Evolutionary conservation across 2,797 vertebrate genomes (phyloP), one percentile per base, ranked within the genome.

Genomic region (Paramormyrops hopkinsi): DNA sequence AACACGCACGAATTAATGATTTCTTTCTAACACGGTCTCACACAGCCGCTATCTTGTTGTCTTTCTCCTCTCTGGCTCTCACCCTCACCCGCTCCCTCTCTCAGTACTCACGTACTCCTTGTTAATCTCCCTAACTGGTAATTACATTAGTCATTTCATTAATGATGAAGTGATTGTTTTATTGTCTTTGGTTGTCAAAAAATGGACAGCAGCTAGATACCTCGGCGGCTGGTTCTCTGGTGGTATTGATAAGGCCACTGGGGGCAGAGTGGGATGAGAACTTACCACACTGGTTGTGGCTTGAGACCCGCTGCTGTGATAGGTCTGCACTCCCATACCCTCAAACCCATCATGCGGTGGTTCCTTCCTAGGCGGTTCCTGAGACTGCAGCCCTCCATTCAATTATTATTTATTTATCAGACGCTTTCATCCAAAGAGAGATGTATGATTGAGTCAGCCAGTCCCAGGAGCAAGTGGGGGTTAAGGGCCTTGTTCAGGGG

Each of bases 91-190:
- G 2, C 41, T 46, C 44, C 22, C 25, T 82, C 12, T 22, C 17
- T 29, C n/a, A 14, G 3, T 53, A 69, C 83, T 69, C 56, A 73
- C 54, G 56, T 69, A 51, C 83, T 88, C 44, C 84, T 85, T 51
- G 44, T 89, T 89, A 89, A 90, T 90, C 89, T 62, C 86, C 37
- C 89, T 91, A 90, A 90, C 92, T 87, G 82, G 93, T 95, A 95
- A 95, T 95, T 95, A 93, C 89, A 93, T 94, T 93, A 93, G 91
- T 94, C 92, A 89, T 95, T 94, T 94, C 92, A 94, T 95, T 95
- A 95, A 94, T 94, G 95, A 94, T 90, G 86, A 92, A 89, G 91
- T 94, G 93, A 94, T 95, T 95, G 94, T 94, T 95, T 96, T 95
- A 94, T 95, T 95, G 94, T 95, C 92, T 92, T 92, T 92, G 92